Evolutionary conservation across 2,797 vertebrate genomes (phyloP).

Genomic region (Holocentrus rufus): DNA sequence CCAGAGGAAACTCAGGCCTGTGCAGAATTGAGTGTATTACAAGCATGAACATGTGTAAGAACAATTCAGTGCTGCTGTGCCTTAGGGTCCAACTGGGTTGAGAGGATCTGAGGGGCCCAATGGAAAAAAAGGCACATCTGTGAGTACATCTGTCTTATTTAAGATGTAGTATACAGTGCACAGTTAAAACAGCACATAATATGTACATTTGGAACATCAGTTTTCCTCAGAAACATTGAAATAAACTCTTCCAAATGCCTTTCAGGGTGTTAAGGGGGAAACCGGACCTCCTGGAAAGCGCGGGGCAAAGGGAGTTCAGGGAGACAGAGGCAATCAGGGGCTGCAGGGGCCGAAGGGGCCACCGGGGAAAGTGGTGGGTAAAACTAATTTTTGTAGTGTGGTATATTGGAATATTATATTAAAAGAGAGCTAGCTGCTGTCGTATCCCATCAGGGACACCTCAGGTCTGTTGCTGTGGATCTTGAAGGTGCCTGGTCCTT

Average conservation of each 20-base stretch:
- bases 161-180: background rate
- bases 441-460: background rate
- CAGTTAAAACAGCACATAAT: background rate
- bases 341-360: constrained; percentile 67
- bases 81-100: constrained; percentile 75
- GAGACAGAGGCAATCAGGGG: constrained; percentile 72
- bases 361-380: constrained; percentile 74
- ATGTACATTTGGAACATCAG: background rate
- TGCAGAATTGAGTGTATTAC: background rate
- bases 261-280: constrained; percentile 78
- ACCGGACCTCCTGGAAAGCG: constrained; percentile 64
- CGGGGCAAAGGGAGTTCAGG: constrained; percentile 74
- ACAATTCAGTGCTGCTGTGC: constrained; percentile 39
- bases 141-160: constrained; percentile 65
- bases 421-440: background rate
- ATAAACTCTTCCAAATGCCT: constrained; percentile 6
- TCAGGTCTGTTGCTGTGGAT: background rate
- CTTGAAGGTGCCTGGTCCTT: too few relatives aligned
- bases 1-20: background rate
- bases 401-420: background rate
- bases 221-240: background rate
- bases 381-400: background rate
- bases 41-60: constrained; percentile 3
- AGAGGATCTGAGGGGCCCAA: constrained; percentile 66
- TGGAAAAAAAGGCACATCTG: constrained; percentile 72